Conservation (phyloP, 1,140 invertebrate genomes). For the Procambarus virginalis region DNA sequence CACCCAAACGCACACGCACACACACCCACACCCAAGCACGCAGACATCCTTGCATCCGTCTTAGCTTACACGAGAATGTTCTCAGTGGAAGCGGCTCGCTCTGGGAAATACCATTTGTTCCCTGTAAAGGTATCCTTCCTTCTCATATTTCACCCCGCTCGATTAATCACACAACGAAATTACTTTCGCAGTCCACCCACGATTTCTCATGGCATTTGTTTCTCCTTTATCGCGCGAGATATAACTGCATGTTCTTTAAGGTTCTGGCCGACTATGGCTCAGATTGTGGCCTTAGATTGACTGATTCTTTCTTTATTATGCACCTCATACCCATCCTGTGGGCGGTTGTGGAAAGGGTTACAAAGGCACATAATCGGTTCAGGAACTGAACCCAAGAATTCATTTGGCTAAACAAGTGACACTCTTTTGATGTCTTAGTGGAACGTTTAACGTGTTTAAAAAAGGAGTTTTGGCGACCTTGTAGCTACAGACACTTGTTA, state of each 20-base stretch:
- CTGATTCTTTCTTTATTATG: too few species aligned
- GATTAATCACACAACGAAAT: not conserved
- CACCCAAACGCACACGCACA: not conserved
- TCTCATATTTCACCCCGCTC: not conserved
- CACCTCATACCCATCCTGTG: too few species aligned
- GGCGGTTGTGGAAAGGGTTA: too few species aligned
- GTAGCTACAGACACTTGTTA: too few species aligned
- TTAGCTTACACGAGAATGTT: not conserved
- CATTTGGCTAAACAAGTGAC: too few species aligned
- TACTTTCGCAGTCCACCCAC: not conserved
- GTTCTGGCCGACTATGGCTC: not conserved
- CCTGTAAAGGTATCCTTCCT: too few species aligned
- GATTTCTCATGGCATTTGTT: not conserved
- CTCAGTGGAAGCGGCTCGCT: not conserved
- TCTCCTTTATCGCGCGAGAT: not conserved
- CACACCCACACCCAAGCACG: not conserved
- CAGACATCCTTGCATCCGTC: not conserved
- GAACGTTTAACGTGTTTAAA: too few species aligned
- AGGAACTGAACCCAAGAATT: too few species aligned
- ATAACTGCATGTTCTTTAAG: not conserved
- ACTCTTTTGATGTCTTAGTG: too few species aligned
- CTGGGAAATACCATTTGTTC: not conserved
- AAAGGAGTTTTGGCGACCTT: too few species aligned
- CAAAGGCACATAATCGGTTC: too few species aligned
- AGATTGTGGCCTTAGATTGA: too few species aligned